Evolutionary conservation across 2,113 vertebrate genomes (phyloP).

Genomic region (Myrmecobius fasciatus): DNA sequence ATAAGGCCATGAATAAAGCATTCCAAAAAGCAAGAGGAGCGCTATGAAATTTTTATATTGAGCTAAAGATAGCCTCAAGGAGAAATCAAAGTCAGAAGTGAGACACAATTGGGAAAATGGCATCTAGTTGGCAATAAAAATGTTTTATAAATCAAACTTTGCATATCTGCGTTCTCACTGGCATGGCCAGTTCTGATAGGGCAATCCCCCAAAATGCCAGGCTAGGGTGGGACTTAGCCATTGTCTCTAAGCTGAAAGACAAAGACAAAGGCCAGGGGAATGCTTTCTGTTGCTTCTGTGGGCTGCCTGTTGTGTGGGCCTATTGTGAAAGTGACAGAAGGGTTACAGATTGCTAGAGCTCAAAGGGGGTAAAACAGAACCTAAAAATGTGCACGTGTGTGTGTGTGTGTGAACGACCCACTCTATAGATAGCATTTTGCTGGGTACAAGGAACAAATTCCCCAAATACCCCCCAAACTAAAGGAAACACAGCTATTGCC

Average conservation of each 20-base stretch:
- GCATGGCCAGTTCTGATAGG: background rate
- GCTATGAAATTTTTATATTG: background rate
- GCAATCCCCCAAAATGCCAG: background rate
- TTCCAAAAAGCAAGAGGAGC: background rate
- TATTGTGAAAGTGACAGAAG: background rate
- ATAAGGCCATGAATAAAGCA: background rate
- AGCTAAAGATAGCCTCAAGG: background rate
- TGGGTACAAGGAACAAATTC: background rate
- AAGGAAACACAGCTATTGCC: background rate
- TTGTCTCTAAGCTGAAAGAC: background rate
- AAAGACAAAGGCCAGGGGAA: background rate
- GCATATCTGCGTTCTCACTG: background rate
- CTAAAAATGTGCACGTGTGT: too few relatives aligned
- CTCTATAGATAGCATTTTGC: background rate
- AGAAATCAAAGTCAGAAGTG: constrained; percentile 1
- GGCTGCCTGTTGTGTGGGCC: too few relatives aligned
- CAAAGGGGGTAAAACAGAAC: background rate
- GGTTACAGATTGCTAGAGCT: background rate
- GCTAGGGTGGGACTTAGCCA: background rate
- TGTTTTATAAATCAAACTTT: background rate
- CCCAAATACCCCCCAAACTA: background rate
- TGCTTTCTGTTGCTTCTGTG: background rate
- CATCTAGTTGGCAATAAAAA: background rate
- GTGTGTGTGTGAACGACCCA: too few relatives aligned
- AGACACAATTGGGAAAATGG: background rate